These are phyloP conservation scores for Azemiops feae DNA, from an alignment of 2,113 vertebrate species.

Conservation along the genomic window DNA sequence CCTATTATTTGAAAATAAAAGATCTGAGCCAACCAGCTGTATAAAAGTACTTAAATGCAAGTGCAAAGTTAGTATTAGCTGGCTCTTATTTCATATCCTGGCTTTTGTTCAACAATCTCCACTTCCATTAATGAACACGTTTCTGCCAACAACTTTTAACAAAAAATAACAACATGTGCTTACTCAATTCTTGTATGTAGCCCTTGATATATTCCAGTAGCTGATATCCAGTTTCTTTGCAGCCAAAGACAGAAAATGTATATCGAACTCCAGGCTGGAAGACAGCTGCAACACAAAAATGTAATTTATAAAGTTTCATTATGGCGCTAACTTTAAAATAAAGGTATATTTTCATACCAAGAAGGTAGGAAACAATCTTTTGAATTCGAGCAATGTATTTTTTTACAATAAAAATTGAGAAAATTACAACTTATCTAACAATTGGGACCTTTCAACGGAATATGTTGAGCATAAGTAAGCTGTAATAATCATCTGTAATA, in stretches of 20 bases:
- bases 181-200: slow-evolving; percentile 75
- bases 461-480: not conserved
- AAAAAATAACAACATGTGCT: slow-evolving; percentile 47
- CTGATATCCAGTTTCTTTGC: slow-evolving; percentile 71
- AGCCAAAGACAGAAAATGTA: slow-evolving; percentile 71
- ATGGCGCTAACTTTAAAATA: not conserved
- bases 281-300: slow-evolving; percentile 55
- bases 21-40: not conserved
- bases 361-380: accelerated
- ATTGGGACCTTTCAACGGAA: not conserved
- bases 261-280: slow-evolving; percentile 71
- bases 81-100: not conserved
- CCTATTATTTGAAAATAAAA: not conserved
- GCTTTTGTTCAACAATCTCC: not conserved
- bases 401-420: not conserved
- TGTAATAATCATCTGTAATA: not conserved
- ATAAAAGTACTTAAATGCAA: not conserved
- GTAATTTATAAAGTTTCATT: not conserved
- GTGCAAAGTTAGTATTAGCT: not conserved
- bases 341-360: not conserved
- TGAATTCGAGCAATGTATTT: not conserved
- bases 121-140: not conserved
- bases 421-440: not conserved
- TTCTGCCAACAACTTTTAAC: not conserved
- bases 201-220: slow-evolving; percentile 68